phyloP scores from a whole-genome alignment of 2,888 invertebrate genomes.

The Willowsia nigromaculata region DNA sequence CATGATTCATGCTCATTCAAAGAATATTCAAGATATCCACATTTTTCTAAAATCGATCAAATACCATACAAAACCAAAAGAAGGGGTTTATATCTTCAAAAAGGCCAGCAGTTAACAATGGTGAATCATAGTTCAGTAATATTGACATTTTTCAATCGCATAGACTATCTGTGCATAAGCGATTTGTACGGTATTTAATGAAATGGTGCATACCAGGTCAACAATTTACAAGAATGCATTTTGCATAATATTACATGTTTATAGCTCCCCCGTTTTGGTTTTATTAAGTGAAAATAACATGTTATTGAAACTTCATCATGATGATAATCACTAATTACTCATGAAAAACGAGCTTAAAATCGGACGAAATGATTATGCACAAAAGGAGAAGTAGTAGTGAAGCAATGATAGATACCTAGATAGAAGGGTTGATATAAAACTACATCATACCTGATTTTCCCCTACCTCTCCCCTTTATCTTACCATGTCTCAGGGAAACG shows the following conservation, averaged over 20 bases:
- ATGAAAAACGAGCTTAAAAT: conserved; percentile 71
- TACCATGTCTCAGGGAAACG: background rate
- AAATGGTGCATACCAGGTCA: too few species aligned
- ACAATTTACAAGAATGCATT: conserved; percentile 12
- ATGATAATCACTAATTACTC: conserved; percentile 52
- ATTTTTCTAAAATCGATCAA: too few species aligned
- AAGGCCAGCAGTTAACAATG: too few species aligned
- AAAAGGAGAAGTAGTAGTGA: background rate
- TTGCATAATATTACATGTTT: conserved; percentile 60
- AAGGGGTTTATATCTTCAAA: too few species aligned
- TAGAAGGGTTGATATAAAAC: background rate
- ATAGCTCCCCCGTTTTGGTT: conserved; percentile 1
- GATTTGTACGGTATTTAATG: too few species aligned
- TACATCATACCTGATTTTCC: background rate
- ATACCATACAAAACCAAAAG: too few species aligned
- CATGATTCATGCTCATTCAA: too few species aligned
- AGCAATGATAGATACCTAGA: too few species aligned
- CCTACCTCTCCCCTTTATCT: background rate
- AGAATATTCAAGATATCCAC: too few species aligned
- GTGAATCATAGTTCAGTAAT: too few species aligned
- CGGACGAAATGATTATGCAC: conserved; percentile 33
- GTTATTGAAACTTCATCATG: conserved; percentile 69
- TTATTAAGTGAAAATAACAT: conserved; percentile 64
- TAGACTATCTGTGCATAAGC: too few species aligned
- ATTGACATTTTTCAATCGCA: too few species aligned